A percentile compares a stretch with the other conserved stretches of the same genome.
Conservation (phyloP, 2,888 invertebrate genomes). For the Fabriciana adippe region DNA sequence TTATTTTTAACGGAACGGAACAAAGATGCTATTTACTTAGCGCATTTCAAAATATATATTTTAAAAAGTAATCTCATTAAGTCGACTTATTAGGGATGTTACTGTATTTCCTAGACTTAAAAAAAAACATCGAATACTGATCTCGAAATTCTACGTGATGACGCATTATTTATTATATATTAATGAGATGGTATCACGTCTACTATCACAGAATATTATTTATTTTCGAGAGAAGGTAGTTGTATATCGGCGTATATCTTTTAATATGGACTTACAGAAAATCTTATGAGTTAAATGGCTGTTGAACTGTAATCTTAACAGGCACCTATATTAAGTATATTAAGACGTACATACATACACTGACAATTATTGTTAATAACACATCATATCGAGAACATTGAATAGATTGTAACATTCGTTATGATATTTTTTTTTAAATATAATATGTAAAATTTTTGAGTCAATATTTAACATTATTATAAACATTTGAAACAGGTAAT, state of each 20-base stretch:
- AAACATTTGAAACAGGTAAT: slow-evolving; percentile 44
- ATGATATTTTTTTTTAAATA: slow-evolving; percentile 36
- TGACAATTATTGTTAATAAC: slow-evolving; percentile 32
- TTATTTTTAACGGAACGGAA: slow-evolving; percentile 1
- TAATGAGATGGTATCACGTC: slow-evolving; percentile 78
- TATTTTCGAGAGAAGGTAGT: slow-evolving; percentile 68
- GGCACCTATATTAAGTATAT: slow-evolving; percentile 49
- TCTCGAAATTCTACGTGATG: slow-evolving; percentile 56
- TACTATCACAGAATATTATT: slow-evolving; percentile 80
- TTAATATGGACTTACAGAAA: slow-evolving; percentile 51
- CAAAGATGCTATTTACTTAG: not conserved
- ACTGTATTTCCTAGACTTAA: slow-evolving; percentile 9
- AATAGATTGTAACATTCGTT: slow-evolving; percentile 40
- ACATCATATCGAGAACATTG: slow-evolving; percentile 38
- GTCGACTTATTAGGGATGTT: not conserved
- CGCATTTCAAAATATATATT: not conserved
- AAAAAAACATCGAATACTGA: slow-evolving; percentile 32
- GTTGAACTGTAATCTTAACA: slow-evolving; percentile 46
- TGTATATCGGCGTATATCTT: slow-evolving; percentile 44
- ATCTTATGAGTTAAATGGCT: slow-evolving; percentile 25
- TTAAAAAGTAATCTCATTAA: not conserved
- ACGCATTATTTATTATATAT: slow-evolving; percentile 48
- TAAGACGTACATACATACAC: slow-evolving; percentile 27
- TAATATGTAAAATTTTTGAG: slow-evolving; percentile 41
- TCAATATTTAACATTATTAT: slow-evolving; percentile 42